Percentiles rank a stretch among this genome's conserved stretches.
phyloP scores from a whole-genome alignment of 2,797 vertebrate species.

The Gobio occitaniae region DNA sequence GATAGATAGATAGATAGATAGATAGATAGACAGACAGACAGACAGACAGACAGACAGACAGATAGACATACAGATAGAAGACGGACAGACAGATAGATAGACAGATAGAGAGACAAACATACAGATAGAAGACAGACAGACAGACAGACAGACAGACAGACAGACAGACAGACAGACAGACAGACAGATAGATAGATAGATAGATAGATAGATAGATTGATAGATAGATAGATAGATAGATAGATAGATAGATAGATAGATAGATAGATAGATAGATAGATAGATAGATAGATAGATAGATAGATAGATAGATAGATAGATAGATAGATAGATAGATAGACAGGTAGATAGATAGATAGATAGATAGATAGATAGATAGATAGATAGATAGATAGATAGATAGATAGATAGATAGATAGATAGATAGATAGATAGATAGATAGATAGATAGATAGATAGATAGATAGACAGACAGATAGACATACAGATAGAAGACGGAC shows the following conservation, averaged over 20 bases:
- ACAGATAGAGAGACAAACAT: neutral
- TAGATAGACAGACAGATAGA: no score
- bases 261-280: neutral
- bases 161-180: rapidly evolving
- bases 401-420: neutral
- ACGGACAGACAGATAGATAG: neutral
- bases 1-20: no score
- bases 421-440: rapidly evolving
- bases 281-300: neutral
- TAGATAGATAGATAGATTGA: neutral
- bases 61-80: no score
- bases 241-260: no score
- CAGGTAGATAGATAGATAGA: neutral
- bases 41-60: rapidly evolving
- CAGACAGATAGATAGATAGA: rapidly evolving
- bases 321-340: neutral
- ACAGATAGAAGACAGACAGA: neutral
- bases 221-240: neutral
- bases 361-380: neutral
- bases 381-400: neutral
- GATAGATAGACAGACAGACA: neutral
- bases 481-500: no score
- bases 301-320: neutral
- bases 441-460: rapidly evolving
- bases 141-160: neutral